Base-by-base conservation (phyloP, 2,797 vertebrate species). In the Danio kyathit region DNA sequence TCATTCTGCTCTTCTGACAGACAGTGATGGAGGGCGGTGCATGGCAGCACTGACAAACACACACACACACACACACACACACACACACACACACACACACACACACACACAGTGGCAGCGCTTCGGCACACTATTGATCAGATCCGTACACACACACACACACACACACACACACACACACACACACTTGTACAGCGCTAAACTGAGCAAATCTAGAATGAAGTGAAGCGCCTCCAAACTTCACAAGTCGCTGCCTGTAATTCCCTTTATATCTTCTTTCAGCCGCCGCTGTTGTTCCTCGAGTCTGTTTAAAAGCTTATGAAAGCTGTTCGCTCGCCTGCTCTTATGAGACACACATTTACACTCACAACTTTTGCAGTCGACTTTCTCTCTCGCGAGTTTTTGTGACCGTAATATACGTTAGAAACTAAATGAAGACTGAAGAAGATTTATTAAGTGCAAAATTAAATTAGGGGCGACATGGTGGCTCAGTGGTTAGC, bases 1-100 rank as follows among this genome's bases (percentile, higher is more conserved):
- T 98, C 95, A 97, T 98, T 98, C 96, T 94, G 95, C 95, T 95
- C 94, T 92, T 29, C 29, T 29, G 29, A 29, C 29, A 29, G 29
- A 29, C 29, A 29, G 29, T 29, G 29, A 29, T 29, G 29, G 29
- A 29, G 29, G 29, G 29, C 29, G 29, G 29, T 29, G 29, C 29
- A 29, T 29, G 29, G 29, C 29, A 29, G 29, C 29, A 1, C n/a
- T n/a, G n/a, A n/a, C n/a, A n/a, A n/a, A n/a, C n/a, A n/a, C 29
- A 88, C 89, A 95, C 96, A 96, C 96, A 96, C 89, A 91, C 90
- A 91, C 69, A 78, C n/a, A 76, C 69, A 74, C 78, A 80, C 82
- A 82, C 61, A 76, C 70, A 71, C 57, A 75, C 70, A n/a, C n/a
- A n/a, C n/a, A 65, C 74, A 40, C 11, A 56, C 69, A 63, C 61